Base-by-base conservation (phyloP, 2,888 invertebrate species). In the Acrobasis suavella region DNA sequence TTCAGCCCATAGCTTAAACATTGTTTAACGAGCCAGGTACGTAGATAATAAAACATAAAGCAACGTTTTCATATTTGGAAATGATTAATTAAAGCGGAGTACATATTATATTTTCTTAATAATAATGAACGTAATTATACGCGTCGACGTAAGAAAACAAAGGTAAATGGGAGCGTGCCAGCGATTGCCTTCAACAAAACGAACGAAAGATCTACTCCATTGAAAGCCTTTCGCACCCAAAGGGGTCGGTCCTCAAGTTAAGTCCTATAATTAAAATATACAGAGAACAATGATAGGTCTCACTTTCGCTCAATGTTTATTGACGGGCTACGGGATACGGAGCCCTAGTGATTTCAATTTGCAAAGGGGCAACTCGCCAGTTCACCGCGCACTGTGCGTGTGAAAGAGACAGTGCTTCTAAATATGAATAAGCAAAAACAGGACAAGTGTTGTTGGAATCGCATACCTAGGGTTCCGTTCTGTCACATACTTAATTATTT, bases 201-300 rank as follows among this genome's bases (percentile, higher is more conserved):
- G 69, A 75, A 79, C 73, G 74, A 77, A 76, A 78, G 76, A 76
- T 77, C 75, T 76, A 73, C 75, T 71, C 75, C 73, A 78, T 79
- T 80, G 76, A 77, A 73, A 68, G 73, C 75, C 76, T 76, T 76
- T 75, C 65, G 68, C 73, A 74, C 72, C 76, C 73, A 71, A 79
- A 83, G 79, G n/a, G 81, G 77, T 74, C 72, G 75, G 72, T 77
- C 79, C 80, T 74, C 71, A 70, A 80, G 81, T 77, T 72, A 77
- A 79, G 81, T 81, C 80, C 85, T 84, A 87, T 89, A 86, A 89
- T 89, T 89, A 89, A 89, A 89, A 89, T 88, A 88, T 83, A 86
- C 87, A 85, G 78, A 80, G 86, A 83, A 89, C 86, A 87, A 87
- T 89, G 86, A 89, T 87, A 85, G 82, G 86, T 85, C 83, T 87